These are phyloP conservation scores for Xestia c-nigrum DNA, from an alignment of 2,888 invertebrate genomes.

Conservation along the genomic window DNA sequence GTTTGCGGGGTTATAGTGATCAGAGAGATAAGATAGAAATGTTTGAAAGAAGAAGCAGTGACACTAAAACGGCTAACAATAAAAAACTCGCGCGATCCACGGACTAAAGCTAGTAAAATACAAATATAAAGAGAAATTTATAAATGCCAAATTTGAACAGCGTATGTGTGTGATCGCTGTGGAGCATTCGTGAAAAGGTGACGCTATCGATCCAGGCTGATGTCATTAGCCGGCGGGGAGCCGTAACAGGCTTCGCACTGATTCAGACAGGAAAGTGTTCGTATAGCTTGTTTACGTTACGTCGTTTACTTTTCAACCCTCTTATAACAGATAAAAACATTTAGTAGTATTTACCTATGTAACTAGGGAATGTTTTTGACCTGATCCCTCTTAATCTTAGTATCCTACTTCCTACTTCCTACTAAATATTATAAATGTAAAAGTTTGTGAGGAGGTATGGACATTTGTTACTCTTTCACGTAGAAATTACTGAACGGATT, in stretches of 20 bases:
- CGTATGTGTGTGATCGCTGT: background rate
- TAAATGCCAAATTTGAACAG: constrained; percentile 30
- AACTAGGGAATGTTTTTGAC: background rate
- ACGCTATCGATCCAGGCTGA: constrained; percentile 48
- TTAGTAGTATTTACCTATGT: background rate
- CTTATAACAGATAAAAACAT: background rate
- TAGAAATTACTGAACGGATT: too few species aligned
- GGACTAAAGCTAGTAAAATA: background rate
- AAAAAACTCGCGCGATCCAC: background rate
- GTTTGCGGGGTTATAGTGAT: background rate
- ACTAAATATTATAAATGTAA: too few species aligned
- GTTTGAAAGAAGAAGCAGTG: background rate
- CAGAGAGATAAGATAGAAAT: background rate
- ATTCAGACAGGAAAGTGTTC: constrained; percentile 34
- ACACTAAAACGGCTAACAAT: background rate
- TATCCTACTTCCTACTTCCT: too few species aligned
- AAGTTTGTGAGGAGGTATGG: too few species aligned
- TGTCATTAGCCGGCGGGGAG: constrained; percentile 38
- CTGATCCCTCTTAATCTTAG: too few species aligned
- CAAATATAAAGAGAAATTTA: background rate
- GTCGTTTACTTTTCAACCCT: constrained; percentile 23
- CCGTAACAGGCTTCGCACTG: constrained; percentile 30
- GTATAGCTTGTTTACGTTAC: constrained; percentile 3
- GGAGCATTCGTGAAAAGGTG: constrained; percentile 34
- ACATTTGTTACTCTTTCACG: too few species aligned